Evolutionary conservation across 2,888 invertebrate species (phyloP).

Genomic region (Andrena dorsata): DNA sequence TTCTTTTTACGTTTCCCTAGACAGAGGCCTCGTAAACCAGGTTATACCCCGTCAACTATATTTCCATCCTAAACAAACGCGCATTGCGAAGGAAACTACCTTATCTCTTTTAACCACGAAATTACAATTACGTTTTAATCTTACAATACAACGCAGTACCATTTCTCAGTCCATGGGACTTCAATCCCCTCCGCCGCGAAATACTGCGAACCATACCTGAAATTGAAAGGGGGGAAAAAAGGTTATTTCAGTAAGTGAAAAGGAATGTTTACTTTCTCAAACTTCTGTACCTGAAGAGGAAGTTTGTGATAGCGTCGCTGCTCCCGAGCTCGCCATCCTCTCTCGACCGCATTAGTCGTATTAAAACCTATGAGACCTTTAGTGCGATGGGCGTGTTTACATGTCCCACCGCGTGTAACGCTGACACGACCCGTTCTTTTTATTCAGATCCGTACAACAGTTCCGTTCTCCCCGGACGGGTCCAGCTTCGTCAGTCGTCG

Average conservation of each 20-base stretch:
- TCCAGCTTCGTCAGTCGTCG: constrained; percentile 48
- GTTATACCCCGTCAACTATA: not conserved
- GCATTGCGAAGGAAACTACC: constrained; percentile 1
- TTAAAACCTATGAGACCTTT: constrained; percentile 57
- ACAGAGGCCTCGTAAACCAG: not conserved
- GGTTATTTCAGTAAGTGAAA: too few relatives aligned
- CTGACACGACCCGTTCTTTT: constrained; percentile 66
- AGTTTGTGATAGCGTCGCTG: constrained; percentile 6
- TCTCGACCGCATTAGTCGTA: constrained; percentile 62
- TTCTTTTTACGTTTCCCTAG: constrained; percentile 37
- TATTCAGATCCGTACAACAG: constrained; percentile 45
- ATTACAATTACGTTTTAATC: constrained; percentile 30
- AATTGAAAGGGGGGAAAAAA: not conserved
- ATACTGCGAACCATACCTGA: not conserved
- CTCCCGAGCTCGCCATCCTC: not conserved
- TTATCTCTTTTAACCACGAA: constrained; percentile 21
- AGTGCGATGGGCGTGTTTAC: constrained; percentile 60
- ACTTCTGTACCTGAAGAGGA: not conserved
- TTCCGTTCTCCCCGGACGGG: constrained; percentile 23
- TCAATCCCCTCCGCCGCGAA: not conserved
- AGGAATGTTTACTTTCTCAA: not conserved
- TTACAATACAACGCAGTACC: not conserved
- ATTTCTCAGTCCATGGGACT: not conserved
- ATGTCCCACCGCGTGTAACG: constrained; percentile 38
- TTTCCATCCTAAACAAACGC: too few relatives aligned